Conservation (phyloP, 2,113 vertebrate species). For the Xiphophorus hellerii region DNA sequence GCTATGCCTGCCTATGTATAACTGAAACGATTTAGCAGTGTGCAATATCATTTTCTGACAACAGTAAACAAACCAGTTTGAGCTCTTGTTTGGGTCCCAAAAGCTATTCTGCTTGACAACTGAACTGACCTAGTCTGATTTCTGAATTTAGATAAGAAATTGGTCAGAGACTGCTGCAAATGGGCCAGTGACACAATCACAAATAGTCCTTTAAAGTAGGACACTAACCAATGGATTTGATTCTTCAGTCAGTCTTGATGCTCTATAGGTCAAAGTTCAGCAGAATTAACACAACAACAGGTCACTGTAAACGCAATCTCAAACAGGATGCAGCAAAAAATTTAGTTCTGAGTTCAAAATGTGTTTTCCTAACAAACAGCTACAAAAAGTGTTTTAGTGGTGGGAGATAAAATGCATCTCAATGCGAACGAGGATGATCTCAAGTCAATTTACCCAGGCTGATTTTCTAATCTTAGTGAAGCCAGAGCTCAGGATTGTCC, state of each 20-base stretch:
- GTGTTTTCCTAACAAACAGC: not conserved
- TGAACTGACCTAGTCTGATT: constrained; percentile 46
- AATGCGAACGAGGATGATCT: too few species aligned
- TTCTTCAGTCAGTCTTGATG: not conserved
- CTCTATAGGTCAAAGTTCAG: not conserved
- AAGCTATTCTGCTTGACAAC: not conserved
- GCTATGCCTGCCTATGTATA: not conserved
- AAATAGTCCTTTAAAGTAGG: constrained; percentile 50
- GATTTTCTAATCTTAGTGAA: too few species aligned
- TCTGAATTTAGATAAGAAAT: constrained; percentile 45
- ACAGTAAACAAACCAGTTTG: not conserved
- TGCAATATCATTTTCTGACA: constrained; percentile 4
- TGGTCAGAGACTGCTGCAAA: constrained; percentile 30
- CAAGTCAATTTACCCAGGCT: too few species aligned
- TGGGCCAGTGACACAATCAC: constrained; percentile 36
- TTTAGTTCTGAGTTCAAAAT: not conserved
- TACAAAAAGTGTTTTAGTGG: not conserved
- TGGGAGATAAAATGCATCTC: too few species aligned
- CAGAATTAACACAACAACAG: not conserved
- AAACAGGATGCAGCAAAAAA: not conserved
- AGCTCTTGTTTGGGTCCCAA: not conserved
- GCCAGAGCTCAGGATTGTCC: too few species aligned
- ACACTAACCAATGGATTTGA: constrained; percentile 29
- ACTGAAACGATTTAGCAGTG: constrained; percentile 23
- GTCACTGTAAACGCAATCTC: not conserved